phyloP scores from a whole-genome alignment of 2,113 vertebrate genomes.

The Nannobrachium achirus region DNA sequence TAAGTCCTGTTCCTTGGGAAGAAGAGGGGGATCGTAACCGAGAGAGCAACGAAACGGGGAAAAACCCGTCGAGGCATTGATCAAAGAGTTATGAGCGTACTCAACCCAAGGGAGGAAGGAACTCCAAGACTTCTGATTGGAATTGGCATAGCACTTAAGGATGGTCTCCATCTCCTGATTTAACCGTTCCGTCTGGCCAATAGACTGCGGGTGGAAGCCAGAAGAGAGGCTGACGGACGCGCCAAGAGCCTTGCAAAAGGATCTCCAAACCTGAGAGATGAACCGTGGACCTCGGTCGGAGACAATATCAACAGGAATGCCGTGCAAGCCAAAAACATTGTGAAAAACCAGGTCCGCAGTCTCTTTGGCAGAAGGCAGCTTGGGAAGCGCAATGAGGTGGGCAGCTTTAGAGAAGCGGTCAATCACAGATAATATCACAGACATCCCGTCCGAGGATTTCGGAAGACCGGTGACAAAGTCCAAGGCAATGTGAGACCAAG shows the following conservation, averaged over 20 bases:
- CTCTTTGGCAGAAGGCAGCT: too few relatives aligned
- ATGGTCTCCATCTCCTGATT: background rate
- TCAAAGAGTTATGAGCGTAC: background rate
- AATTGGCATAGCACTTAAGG: background rate
- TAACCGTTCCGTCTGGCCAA: background rate
- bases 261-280: background rate
- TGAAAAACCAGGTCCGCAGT: too few relatives aligned
- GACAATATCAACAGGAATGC: background rate
- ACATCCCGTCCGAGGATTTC: background rate
- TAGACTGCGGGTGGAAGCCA: slow-evolving; percentile 1
- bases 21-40: background rate
- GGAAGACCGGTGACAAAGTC: too few relatives aligned
- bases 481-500: too few relatives aligned
- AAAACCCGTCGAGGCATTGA: background rate
- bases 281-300: background rate
- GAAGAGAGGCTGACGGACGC: background rate
- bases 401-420: slow-evolving; percentile 1
- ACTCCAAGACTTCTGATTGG: background rate
- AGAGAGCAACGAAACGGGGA: background rate
- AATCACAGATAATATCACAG: background rate
- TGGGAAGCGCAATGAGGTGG: too few relatives aligned
- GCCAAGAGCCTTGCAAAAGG: background rate
- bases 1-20: background rate
- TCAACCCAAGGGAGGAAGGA: background rate
- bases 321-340: too few relatives aligned